Base-by-base conservation (phyloP, 2,888 invertebrate species). In the Chloroclysta siterata region DNA sequence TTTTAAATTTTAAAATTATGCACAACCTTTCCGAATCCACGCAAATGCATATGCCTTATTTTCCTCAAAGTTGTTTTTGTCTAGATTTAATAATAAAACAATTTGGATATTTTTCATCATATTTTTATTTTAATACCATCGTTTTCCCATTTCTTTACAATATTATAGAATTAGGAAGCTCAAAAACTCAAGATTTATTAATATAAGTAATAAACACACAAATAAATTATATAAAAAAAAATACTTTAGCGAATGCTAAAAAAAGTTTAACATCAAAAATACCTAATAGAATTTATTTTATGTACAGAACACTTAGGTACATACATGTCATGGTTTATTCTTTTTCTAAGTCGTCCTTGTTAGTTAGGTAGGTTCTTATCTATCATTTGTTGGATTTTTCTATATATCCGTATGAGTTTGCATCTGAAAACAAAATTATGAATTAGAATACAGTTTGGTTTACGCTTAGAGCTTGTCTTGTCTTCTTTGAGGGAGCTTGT, bases 321-420 rank as follows among this genome's bases (percentile, higher is more conserved):
- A 33, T 22, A 22, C 5, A 3, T 33, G 33, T 39, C 36, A 39
- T 39, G 36, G 11, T 39, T 11, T 11, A 39, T 11, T 39, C 11
- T 11, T 15, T 15, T 42, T 14, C 14, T 14, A n/a, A n/a, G 13
- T 7, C 15, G 8, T 44, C 44, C 17, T 44, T 17, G 5, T n/a
- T 42, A 29, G 29, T 29, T 6, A 29, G 15, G 44, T 15, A 44
- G 15, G 15, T 15, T 15, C 22, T 22, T 10, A 8, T 10, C 42
- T 50, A 7, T 59, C 68, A 66, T 22, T 74, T 82, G 78, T 86
- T 82, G 79, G 91, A 81, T 80, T 89, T 85, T 59, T 63, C 72
- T 10, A 80, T 78, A 69, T 94, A 95, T 29, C 95, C 95, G 73
- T 91, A 94, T 7, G 93, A 91, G 72, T 93, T 93, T n/a, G 93